phyloP scores from a whole-genome alignment of 2,797 vertebrate genomes.

The Neosilurus hyrtlii region DNA sequence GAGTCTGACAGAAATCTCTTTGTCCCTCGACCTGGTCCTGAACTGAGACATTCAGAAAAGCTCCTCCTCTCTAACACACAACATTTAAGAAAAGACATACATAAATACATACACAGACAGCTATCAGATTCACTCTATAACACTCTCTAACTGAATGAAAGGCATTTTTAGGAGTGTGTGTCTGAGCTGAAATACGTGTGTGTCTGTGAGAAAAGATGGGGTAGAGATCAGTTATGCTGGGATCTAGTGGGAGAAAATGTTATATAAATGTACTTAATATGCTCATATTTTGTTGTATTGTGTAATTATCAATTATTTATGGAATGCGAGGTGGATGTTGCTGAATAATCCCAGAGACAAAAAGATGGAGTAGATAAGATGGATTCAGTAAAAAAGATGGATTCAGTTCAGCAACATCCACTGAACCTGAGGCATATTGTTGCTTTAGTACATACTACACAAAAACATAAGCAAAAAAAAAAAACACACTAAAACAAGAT shows the following conservation, averaged over 20 bases:
- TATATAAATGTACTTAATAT: no score
- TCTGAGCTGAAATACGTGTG: not conserved
- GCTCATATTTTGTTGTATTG: no score
- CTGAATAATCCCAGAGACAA: no score
- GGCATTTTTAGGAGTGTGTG: not conserved
- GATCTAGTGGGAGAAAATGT: not conserved
- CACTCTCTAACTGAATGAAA: not conserved
- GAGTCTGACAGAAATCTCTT: conserved; percentile 81
- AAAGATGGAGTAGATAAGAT: no score
- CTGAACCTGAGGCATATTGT: no score
- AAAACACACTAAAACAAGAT: no score
- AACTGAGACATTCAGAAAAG: conserved; percentile 74
- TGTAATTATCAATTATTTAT: no score
- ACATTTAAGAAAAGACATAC: not conserved
- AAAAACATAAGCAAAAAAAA: no score
- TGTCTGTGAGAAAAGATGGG: not conserved
- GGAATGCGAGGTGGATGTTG: no score
- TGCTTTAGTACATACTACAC: no score
- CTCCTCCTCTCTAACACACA: conserved; percentile 72
- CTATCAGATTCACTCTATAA: not conserved
- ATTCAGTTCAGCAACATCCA: no score
- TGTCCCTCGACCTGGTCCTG: conserved; percentile 74
- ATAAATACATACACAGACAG: not conserved
- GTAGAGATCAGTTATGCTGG: not conserved
- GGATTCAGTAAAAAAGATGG: no score